Evolutionary conservation across 2,888 invertebrate genomes (phyloP), one percentile per base, ranked within the genome.

Genomic region (Heterodera filipjevi): DNA sequence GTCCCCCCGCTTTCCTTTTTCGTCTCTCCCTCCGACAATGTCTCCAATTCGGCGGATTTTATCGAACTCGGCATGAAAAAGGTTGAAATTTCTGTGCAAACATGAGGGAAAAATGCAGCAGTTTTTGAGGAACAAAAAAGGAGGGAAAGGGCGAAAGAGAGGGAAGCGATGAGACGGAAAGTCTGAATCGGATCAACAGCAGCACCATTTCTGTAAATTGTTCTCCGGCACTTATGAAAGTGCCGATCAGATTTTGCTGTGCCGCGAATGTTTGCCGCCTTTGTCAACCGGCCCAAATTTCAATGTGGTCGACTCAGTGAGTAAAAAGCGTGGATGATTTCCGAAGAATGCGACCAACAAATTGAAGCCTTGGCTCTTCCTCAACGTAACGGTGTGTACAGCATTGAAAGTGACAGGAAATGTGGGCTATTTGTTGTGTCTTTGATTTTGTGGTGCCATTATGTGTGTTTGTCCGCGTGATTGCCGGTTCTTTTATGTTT

Each of bases 331-430:
- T 90, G 99, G 99, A 90, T 99, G 99, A 92, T 99, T 99, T 92
- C 99, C 99, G 88, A 99, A 99, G 93, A 96, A 97, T 90, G 99
- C 99, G 90, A 99, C 99, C 90, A 99, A 99, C 92, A 98, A 97
- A 91, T 95, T 99, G 92, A 93, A 99, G 92, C 97, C 98, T 92
- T 99, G 99, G 99, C 94, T 99, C 90, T 99, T 99, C 93, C 98
- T 99, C 92, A 98, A 99, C 93, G 93, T 99, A 93, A 98, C 98
- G 94, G 99, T 99, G 91, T 79, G 81, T 12, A 46, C 64, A 66
- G n/a, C 5, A 27, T 27, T 6, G n/a, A 22, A 71, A 77, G 53
- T 66, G 66, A 49, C 14, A n/a, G n/a, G n/a, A n/a, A n/a, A n/a
- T 14, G 14, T 16, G 8, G 66, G 30, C 6, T 73, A 27, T 72